phyloP scores from a whole-genome alignment of 2,888 invertebrate species.

The Leucania comma region DNA sequence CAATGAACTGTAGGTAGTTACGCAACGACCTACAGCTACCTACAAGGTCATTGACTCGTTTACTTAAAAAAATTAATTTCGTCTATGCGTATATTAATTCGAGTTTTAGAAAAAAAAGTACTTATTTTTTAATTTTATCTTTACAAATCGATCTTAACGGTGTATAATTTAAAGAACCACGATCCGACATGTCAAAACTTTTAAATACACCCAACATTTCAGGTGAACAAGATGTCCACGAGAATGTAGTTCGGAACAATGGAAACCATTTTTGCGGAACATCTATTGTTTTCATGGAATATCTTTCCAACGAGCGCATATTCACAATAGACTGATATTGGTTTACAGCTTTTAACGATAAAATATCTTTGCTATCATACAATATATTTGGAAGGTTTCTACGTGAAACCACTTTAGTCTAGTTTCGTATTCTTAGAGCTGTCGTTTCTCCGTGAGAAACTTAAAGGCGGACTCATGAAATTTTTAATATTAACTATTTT shows the following conservation, averaged over 20 bases:
- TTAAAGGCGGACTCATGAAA: conserved; percentile 47
- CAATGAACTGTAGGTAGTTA: too few species aligned
- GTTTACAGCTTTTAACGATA: conserved; percentile 78
- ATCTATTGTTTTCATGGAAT: conserved; percentile 82
- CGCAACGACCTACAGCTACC: too few species aligned
- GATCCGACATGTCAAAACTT: neutral
- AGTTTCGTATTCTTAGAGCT: conserved; percentile 21
- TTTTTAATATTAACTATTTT: conserved; percentile 51
- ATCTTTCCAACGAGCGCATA: conserved; percentile 81
- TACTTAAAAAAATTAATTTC: too few species aligned
- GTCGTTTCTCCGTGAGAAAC: conserved; percentile 31
- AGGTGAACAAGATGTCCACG: conserved; percentile 36
- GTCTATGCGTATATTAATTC: too few species aligned
- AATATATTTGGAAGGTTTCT: conserved; percentile 58
- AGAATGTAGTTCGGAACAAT: conserved; percentile 71
- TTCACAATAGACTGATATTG: conserved; percentile 82
- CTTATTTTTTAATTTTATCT: too few species aligned
- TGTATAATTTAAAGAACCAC: neutral
- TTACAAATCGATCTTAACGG: too few species aligned
- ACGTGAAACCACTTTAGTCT: conserved; percentile 53
- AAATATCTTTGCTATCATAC: conserved; percentile 68
- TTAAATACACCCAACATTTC: neutral
- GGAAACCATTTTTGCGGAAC: conserved; percentile 80
- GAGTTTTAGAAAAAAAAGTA: too few species aligned
- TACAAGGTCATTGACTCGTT: too few species aligned